These are phyloP conservation scores for Acanthaster planci DNA, from an alignment of 35 echinoderm and acorn worm species.

Conservation along the genomic window DNA sequence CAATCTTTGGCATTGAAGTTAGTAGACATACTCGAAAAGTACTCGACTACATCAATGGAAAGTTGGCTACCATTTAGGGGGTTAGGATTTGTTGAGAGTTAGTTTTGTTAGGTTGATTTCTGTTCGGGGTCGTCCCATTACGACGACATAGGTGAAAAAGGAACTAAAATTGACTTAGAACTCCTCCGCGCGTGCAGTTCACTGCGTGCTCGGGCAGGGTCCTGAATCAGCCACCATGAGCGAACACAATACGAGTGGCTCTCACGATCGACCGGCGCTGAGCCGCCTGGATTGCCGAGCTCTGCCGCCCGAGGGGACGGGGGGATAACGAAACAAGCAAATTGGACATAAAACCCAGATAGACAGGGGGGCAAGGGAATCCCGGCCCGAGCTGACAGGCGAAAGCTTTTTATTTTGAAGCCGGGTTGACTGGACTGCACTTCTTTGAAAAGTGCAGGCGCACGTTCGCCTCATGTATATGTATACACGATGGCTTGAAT, in stretches of 20 bases:
- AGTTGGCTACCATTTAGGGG: too few species aligned
- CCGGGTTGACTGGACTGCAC: background rate
- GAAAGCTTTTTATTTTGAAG: slow-evolving; percentile 4
- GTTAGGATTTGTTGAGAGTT: too few species aligned
- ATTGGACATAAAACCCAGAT: slow-evolving; percentile 29
- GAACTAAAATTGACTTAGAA: too few species aligned
- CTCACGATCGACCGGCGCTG: slow-evolving; percentile 15
- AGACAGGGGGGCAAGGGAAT: background rate
- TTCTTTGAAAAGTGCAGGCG: slow-evolving; percentile 20
- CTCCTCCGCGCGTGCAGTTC: too few species aligned
- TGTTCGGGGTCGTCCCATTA: too few species aligned
- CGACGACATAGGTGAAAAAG: too few species aligned
- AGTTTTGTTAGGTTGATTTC: too few species aligned
- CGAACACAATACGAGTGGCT: slow-evolving; percentile 22
- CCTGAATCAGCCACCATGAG: background rate
- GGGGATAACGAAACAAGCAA: slow-evolving; percentile 27
- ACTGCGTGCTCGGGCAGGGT: too few species aligned
- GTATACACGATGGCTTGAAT: background rate
- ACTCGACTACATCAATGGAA: too few species aligned
- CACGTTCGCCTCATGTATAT: slow-evolving; percentile 29
- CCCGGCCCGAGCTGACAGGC: slow-evolving; percentile 1
- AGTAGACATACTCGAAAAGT: too few species aligned
- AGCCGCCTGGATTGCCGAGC: background rate
- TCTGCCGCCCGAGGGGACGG: slow-evolving; percentile 15
- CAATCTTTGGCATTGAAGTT: too few species aligned